Conservation (phyloP, 2,797 vertebrate genomes). For the Falco naumanni region DNA sequence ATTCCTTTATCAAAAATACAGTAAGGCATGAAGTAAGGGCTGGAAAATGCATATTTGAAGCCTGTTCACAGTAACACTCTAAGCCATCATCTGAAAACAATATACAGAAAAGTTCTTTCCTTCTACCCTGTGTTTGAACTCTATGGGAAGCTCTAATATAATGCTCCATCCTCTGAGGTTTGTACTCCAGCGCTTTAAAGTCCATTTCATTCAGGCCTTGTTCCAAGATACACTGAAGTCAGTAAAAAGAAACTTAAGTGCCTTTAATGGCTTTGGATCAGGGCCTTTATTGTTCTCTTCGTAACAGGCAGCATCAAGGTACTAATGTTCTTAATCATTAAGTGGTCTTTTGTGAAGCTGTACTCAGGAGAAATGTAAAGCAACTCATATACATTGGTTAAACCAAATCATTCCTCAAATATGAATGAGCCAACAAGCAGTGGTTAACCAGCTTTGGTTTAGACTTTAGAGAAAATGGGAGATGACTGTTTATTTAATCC, state of each 20-base stretch:
- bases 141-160: slow-evolving; percentile 38
- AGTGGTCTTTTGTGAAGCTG: slow-evolving; percentile 15
- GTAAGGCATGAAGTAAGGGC: neutral
- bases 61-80: neutral
- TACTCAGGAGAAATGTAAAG: neutral
- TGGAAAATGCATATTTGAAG: neutral
- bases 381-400: neutral
- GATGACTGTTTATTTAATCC: slow-evolving; percentile 52
- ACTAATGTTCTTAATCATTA: slow-evolving; percentile 25
- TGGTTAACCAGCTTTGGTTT: slow-evolving; percentile 47
- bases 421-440: slow-evolving; percentile 7
- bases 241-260: neutral
- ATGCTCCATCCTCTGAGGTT: slow-evolving; percentile 34
- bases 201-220: slow-evolving; percentile 35
- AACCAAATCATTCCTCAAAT: slow-evolving; percentile 27
- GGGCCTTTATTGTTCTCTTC: slow-evolving; percentile 48
- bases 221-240: slow-evolving; percentile 58
- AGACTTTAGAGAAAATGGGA: slow-evolving; percentile 31
- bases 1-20: neutral
- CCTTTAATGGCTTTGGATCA: slow-evolving; percentile 38
- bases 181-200: slow-evolving; percentile 11
- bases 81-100: slow-evolving; percentile 34
- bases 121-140: slow-evolving; percentile 32
- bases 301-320: neutral
- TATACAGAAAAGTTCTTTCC: neutral